phyloP scores from a whole-genome alignment of 2,888 invertebrate genomes.

The Hoplodrina ambigua region DNA sequence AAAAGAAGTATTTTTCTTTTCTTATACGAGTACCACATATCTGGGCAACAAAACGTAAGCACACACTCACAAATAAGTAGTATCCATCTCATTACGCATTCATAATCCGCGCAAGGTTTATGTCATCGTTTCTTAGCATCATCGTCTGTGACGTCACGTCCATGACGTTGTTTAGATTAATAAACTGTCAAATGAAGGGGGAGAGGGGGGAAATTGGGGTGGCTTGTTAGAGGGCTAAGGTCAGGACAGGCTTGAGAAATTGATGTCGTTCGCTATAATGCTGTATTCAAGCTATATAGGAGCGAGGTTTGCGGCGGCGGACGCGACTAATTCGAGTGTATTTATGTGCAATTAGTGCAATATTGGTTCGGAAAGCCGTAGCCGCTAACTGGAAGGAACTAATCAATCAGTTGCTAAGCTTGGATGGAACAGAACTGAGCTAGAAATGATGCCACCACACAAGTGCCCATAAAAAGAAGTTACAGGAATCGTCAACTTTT shows the following conservation, averaged over 20 bases:
- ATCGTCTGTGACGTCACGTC: slow-evolving; percentile 39
- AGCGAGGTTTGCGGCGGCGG: not conserved
- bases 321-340: not conserved
- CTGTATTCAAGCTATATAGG: not conserved
- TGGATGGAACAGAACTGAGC: no score
- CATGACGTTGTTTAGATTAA: slow-evolving; percentile 49
- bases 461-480: no score
- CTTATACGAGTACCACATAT: not conserved
- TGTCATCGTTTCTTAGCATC: slow-evolving; percentile 25
- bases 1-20: not conserved
- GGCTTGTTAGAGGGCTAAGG: slow-evolving; percentile 38
- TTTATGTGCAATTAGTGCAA: not conserved
- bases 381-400: no score
- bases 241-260: slow-evolving; percentile 33
- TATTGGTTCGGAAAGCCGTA: not conserved
- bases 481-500: no score
- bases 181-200: slow-evolving; percentile 42
- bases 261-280: slow-evolving; percentile 11
- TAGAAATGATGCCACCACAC: no score
- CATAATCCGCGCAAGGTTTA: slow-evolving; percentile 22
- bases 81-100: slow-evolving; percentile 11
- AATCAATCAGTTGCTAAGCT: no score
- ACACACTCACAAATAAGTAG: not conserved
- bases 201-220: slow-evolving; percentile 16
- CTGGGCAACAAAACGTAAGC: not conserved